Evolutionary conservation across 2,113 vertebrate species (phyloP), one percentile per base, ranked within the genome.

Genomic region (Butorides virescens): DNA sequence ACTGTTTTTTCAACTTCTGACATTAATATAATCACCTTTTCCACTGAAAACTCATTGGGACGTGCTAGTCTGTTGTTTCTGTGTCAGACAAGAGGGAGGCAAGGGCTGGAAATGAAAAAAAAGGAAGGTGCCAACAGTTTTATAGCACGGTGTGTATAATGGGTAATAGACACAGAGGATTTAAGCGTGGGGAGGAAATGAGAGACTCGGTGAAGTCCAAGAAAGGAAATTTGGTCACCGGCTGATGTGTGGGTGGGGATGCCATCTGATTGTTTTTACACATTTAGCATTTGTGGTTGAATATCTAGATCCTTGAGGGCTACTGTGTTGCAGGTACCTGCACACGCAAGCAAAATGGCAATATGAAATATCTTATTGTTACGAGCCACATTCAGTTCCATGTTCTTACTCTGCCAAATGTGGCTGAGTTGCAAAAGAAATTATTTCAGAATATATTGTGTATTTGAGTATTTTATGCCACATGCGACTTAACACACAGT

Each of bases 101-200:
- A 85, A 62, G 46, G 62, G 65, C 70, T 92, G 56, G 14, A n/a
- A 62, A 73, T 39, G 53, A 9, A 59, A 8, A 67, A 72, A 76
- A 87, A 37, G 7, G 42, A 62, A 92, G n/a, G 74, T 97, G 95
- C 63, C 91, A 95, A 76, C 85, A 89, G 66, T 89, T 97, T 95
- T 95, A 82, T 82, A 90, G 89, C 74, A 26, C 18, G 15, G 39
- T 50, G 62, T 84, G 71, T 62, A 36, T 85, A 78, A 78, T 55
- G 34, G 56, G 23, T 92, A 77, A 75, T 75, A 91, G 86, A 85
- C 80, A 85, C 6, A 5, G 72, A 80, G 67, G 87, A 66, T 87
- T 95, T 67, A 50, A 90, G 62, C 55, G 75, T 73, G 59, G 67
- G 91, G 83, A 86, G 95, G 92, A 93, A 96, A 92, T 81, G 73